Percentiles rank a stretch among this genome's conserved stretches.
These are phyloP conservation scores for Oceanodroma tethys DNA, from an alignment of 2,113 vertebrate species.

Conservation along the genomic window DNA sequence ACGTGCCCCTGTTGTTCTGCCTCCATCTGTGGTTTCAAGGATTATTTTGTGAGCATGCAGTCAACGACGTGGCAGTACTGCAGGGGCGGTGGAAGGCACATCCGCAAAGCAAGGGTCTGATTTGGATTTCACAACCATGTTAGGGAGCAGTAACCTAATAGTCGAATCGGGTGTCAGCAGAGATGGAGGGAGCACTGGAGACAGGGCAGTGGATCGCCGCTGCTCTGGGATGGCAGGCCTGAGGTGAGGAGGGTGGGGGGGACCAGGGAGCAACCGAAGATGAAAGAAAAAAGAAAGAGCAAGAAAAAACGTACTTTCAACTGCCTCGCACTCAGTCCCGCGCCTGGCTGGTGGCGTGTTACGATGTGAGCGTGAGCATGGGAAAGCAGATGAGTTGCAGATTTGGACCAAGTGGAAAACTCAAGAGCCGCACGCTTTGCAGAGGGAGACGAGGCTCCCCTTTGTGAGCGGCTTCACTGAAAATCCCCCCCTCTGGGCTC, in stretches of 20 bases:
- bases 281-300: neutral
- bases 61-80: neutral
- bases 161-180: neutral
- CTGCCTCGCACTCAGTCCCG: accelerated
- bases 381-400: neutral
- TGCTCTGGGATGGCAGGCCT: neutral
- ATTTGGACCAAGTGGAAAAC: neutral
- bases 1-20: neutral
- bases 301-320: accelerated
- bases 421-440: neutral
- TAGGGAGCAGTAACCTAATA: neutral
- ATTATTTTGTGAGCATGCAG: neutral
- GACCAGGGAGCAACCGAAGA: neutral
- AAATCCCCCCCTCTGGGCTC: neutral
- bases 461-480: neutral
- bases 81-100: neutral
- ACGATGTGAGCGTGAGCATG: neutral
- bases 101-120: neutral
- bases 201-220: accelerated
- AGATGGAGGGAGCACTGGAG: neutral
- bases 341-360: accelerated
- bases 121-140: neutral
- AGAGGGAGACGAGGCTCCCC: neutral
- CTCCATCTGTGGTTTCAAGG: neutral
- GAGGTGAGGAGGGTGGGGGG: neutral